phyloP scores from a whole-genome alignment of 2,888 invertebrate genomes.

The Crepidodera aurea region DNA sequence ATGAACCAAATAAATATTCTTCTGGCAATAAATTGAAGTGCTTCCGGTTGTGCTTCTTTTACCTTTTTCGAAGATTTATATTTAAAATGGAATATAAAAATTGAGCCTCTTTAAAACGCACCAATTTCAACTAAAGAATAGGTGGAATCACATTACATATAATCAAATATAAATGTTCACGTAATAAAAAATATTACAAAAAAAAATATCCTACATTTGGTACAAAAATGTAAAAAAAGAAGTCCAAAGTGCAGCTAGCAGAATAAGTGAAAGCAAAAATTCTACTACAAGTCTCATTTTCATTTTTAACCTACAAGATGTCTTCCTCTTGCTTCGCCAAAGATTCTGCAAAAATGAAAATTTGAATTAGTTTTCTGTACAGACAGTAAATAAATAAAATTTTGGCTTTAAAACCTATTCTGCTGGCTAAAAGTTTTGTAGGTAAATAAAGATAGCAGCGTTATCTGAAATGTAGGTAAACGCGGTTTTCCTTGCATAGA shows the following conservation, averaged over 20 bases:
- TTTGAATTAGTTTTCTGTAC: constrained; percentile 30
- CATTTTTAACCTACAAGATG: constrained; percentile 29
- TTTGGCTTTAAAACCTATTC: constrained; percentile 39
- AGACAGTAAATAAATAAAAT: constrained; percentile 11
- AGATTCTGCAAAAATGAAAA: constrained; percentile 45
- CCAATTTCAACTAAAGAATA: no score
- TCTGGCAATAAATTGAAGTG: no score
- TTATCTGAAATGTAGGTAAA: no score
- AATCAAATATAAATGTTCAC: not conserved
- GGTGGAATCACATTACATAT: no score
- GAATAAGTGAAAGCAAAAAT: constrained; percentile 44
- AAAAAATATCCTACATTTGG: not conserved
- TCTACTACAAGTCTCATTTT: constrained; percentile 7
- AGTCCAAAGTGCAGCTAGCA: constrained; percentile 41
- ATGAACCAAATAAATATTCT: no score
- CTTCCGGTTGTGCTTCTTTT: no score
- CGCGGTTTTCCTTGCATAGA: no score
- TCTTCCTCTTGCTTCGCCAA: constrained; percentile 42
- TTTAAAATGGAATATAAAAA: no score
- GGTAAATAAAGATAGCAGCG: no score
- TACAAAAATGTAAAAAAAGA: constrained; percentile 17
- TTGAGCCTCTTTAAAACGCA: no score
- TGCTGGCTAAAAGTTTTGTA: constrained; percentile 35
- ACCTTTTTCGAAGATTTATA: no score
- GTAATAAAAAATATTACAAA: constrained; percentile 1